Evolutionary conservation across 2,113 vertebrate genomes (phyloP).

Genomic region (Antechinus flavipes): DNA sequence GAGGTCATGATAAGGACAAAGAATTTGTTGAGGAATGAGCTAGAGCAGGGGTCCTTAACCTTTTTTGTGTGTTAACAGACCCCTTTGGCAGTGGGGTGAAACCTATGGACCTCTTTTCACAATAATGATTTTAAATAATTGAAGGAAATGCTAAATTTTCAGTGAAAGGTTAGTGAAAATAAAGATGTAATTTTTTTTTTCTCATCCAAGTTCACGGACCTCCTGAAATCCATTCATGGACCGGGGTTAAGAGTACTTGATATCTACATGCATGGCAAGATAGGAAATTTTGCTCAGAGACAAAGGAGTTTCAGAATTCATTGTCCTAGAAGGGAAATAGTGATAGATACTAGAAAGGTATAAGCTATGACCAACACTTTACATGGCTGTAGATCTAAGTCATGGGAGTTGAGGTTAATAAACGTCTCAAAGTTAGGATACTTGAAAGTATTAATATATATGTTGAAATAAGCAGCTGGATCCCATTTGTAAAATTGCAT

Average conservation of each 20-base stretch:
- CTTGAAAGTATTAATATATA: not conserved
- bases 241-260: not conserved
- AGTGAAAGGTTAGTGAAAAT: not conserved
- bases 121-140: not conserved
- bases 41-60: not conserved
- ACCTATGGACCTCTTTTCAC: not conserved
- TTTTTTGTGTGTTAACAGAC: not conserved
- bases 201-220: not conserved
- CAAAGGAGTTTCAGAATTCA: not conserved
- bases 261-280: not conserved
- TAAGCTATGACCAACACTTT: not conserved
- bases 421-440: not conserved
- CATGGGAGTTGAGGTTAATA: not conserved
- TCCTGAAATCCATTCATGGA: not conserved
- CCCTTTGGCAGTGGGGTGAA: not conserved
- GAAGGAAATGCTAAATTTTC: not conserved
- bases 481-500: not conserved
- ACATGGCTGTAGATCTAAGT: not conserved
- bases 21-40: constrained; percentile 4
- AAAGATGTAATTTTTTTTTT: not conserved
- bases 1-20: not conserved
- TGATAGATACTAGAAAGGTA: not conserved
- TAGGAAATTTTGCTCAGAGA: not conserved
- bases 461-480: not conserved
- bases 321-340: not conserved